Evolutionary conservation across 2,888 invertebrate genomes (phyloP), one percentile per base, ranked within the genome.

Genomic region (Polydrusus pterygomalis): DNA sequence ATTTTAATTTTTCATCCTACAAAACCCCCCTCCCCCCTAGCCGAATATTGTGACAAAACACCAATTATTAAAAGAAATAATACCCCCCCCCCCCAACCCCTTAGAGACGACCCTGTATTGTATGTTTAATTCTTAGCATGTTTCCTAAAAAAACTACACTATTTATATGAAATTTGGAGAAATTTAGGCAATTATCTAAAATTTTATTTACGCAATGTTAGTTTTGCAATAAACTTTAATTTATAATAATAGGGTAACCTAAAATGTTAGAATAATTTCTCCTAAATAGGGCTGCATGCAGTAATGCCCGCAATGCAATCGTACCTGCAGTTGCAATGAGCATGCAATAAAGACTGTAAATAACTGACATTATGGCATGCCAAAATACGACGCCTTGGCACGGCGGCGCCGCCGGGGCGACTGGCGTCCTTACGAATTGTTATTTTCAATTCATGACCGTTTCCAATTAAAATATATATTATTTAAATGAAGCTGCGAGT

Each of bases 321-420:
- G 63, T 75, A 71, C 68, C 75, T 71, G 71, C 62, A 68, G 62
- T 51, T 18, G 20, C 54, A 62, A 70, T 62, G 47, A 54, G 51
- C 54, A 67, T 58, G 76, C 72, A 72, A 79, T 80, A 79, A 80
- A 80, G 79, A 79, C 80, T 80, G 81, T 77, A 81, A 81, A 81
- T 82, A 80, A 81, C 81, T 81, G 81, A 80, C 80, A 81, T 81
- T 81, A 78, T 76, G 74, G 76, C 82, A 82, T 81, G 82, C 82
- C 80, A 82, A 74, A 74, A 77, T 79, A 79, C 81, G 81, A 80
- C 80, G 81, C 79, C 79, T 77, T 80, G 81, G 78, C 79, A 79
- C 79, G 82, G 82, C 82, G 82, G 79, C 79, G 82, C 81, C 82
- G 82, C 81, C 82, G 79, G 77, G 79, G 75, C 80, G 82, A 64